A percentile compares a stretch with the other conserved stretches of the same genome.
Evolutionary conservation across 2,113 vertebrate species (phyloP).

Genomic region (Hipposideros armiger): DNA sequence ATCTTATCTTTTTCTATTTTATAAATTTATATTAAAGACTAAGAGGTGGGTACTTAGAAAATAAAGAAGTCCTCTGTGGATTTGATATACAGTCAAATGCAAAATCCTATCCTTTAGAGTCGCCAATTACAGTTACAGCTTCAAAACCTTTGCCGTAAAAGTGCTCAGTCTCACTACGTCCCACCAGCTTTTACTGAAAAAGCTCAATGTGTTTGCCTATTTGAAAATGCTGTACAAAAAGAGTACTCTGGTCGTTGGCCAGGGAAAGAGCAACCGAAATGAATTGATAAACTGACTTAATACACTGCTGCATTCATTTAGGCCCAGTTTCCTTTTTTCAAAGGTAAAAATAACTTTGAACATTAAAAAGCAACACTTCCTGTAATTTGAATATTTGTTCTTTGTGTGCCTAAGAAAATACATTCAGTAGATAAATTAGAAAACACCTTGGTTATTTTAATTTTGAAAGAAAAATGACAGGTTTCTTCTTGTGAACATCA

Average conservation of each 20-base stretch:
- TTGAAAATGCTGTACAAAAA: slow-evolving; percentile 53
- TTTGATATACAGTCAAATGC: not conserved
- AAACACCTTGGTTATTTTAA: slow-evolving; percentile 29
- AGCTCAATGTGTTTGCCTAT: not conserved
- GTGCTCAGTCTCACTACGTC: not conserved
- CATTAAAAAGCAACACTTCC: slow-evolving; percentile 27
- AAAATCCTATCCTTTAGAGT: slow-evolving; percentile 30
- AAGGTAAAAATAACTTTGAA: slow-evolving; percentile 59
- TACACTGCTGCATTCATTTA: slow-evolving; percentile 41
- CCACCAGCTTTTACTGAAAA: slow-evolving; percentile 13
- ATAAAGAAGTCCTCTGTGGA: not conserved
- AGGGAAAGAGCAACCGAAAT: slow-evolving; percentile 47
- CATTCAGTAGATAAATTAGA: slow-evolving; percentile 56
- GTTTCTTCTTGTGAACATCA: not conserved
- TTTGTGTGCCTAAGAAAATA: slow-evolving; percentile 32
- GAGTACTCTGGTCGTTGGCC: not conserved
- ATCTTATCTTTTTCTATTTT: not conserved
- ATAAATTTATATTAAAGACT: slow-evolving; percentile 13
- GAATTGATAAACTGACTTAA: slow-evolving; percentile 63
- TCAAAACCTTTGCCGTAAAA: slow-evolving; percentile 54
- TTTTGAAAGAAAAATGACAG: slow-evolving; percentile 45
- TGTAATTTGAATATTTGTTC: slow-evolving; percentile 38
- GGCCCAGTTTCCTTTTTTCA: slow-evolving; percentile 8
- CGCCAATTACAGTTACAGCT: not conserved
- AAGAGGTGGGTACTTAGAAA: slow-evolving; percentile 10